These are phyloP conservation scores for Cardiocondyla obscurior DNA, from an alignment of 1,140 invertebrate species.

Conservation along the genomic window DNA sequence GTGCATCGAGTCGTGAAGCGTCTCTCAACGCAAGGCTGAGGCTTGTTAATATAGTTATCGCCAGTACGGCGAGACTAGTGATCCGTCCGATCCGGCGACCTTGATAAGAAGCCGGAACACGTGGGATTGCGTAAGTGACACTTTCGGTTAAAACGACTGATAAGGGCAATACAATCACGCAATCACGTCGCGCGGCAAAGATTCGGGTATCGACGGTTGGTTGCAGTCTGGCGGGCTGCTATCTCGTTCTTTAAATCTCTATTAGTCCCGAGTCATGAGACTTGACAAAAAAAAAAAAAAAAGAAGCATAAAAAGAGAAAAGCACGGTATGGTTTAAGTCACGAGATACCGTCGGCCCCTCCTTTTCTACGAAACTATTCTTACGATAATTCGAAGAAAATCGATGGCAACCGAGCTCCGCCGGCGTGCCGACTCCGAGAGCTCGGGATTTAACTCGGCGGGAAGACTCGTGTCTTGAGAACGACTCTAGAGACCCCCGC, in stretches of 20 bases:
- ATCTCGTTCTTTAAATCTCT: slow-evolving; percentile 2
- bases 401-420: background rate
- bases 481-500: background rate
- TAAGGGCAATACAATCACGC: background rate
- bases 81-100: slow-evolving; percentile 10
- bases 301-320: background rate
- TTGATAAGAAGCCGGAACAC: slow-evolving; percentile 52
- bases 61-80: background rate
- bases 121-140: slow-evolving; percentile 58
- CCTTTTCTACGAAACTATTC: background rate
- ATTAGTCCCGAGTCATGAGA: background rate
- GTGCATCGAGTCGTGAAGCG: slow-evolving; percentile 7
- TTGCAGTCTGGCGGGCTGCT: background rate
- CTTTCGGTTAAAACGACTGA: background rate
- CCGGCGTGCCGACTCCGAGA: too few species aligned
- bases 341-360: background rate
- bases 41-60: background rate
- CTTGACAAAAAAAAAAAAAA: background rate
- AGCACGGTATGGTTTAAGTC: background rate
- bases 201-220: background rate
- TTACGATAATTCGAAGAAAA: background rate
- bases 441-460: background rate
- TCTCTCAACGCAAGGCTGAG: background rate
- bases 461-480: background rate
- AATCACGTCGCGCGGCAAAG: background rate